These are phyloP conservation scores for Drusus annulatus DNA, from an alignment of 1,140 invertebrate genomes.

Conservation along the genomic window DNA sequence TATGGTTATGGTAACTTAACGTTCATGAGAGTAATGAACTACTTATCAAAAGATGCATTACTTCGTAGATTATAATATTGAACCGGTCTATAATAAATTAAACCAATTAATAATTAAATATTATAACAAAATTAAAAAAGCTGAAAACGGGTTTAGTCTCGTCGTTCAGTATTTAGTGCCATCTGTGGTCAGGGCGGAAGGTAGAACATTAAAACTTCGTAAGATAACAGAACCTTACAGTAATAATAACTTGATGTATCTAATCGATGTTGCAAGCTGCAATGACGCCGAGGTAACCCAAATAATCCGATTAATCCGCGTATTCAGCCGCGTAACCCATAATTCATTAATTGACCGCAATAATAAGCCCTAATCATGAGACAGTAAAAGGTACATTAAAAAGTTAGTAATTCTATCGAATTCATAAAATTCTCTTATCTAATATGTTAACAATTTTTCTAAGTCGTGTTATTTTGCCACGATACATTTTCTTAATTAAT, in stretches of 20 bases:
- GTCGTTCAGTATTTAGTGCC: constrained; percentile 8
- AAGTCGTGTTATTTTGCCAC: constrained; percentile 40
- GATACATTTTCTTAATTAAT: neutral
- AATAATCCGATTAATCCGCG: constrained; percentile 25
- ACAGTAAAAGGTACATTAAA: neutral
- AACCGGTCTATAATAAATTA: too few relatives aligned
- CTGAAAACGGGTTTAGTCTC: neutral
- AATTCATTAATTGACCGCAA: constrained; percentile 12
- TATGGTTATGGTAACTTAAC: too few relatives aligned
- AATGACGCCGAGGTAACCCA: constrained; percentile 33
- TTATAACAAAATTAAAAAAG: neutral
- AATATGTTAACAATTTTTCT: constrained; percentile 13
- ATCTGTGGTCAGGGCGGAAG: neutral
- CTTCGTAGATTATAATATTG: too few relatives aligned
- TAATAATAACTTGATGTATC: constrained; percentile 34
- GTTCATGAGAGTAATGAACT: too few relatives aligned
- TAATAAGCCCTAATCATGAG: too few relatives aligned
- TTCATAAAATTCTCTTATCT: neutral
- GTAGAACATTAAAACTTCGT: constrained; percentile 6
- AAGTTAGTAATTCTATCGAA: constrained; percentile 4
- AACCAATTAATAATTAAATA: too few relatives aligned
- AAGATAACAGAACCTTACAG: constrained; percentile 24
- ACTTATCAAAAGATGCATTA: too few relatives aligned
- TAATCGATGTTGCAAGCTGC: constrained; percentile 45
- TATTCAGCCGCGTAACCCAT: neutral